Base-by-base conservation (phyloP, 1,140 invertebrate species). In the Bursaphelenchus mucronatus region DNA sequence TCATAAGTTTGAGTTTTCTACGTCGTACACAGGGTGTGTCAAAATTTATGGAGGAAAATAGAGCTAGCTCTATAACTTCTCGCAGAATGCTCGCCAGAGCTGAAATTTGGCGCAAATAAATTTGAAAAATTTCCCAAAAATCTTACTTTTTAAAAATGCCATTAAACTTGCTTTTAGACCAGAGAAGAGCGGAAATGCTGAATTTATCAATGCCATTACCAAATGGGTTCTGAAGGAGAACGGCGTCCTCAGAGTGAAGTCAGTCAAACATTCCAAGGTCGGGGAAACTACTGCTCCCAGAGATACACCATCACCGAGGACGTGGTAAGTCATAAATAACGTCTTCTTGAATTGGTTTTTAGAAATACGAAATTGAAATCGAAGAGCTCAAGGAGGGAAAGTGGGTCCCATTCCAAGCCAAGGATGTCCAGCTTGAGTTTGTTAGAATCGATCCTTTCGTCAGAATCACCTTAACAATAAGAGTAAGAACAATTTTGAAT, bases 371-470 rank as follows among this genome's bases (percentile, higher is more conserved):
- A 15, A 93, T 98, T 74, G 88, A 89, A 73, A 89, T 99, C 67
- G 92, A 98, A 82, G 89, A 92, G 78, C 84, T 93, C 8, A 86
- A 88, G 15, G 86, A 88, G 69, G 89, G 89, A 7, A 87, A 89
- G 78, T 99, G 96, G 96, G 84, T 90, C 65, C 90, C 94, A 52
- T 97, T 92, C 77, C 86, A 89, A 67, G 90, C 89, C 0, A 87
- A 88, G 73, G 95, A 99, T 85, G 87, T 99, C 0, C 96, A 99
- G 83, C 78, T 99, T 39, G 95, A 99, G 83, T 98, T 99, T 85
- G 93, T 98, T 4, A 87, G 96, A 55, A 98, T 99, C 76, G 96
- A 99, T 87, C 95, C 96, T 4, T 99, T 99, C 82, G 88, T 98
- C 4, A 86, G 95, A 56, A 91, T 88, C 19, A 89, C 87, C 0